Evolutionary conservation across 1,140 invertebrate species (phyloP).

Genomic region (Bombus waltoni): DNA sequence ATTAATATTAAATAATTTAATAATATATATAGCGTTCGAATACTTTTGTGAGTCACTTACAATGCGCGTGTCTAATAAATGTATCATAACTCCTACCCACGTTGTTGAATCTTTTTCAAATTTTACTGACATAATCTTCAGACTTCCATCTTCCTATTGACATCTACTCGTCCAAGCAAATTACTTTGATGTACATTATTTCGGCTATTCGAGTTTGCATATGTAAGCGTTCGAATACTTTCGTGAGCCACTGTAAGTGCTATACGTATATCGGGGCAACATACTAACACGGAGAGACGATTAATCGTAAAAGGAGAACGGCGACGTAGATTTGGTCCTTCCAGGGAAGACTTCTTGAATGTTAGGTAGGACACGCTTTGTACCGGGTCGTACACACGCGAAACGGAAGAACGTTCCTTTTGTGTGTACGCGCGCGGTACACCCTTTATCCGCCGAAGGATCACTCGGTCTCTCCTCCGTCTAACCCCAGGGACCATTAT

Average conservation of each 20-base stretch:
- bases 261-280: background rate
- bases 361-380: slow-evolving; percentile 54
- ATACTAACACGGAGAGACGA: background rate
- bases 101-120: no score
- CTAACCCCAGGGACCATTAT: slow-evolving; percentile 72
- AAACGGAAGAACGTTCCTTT: slow-evolving; percentile 51
- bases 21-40: no score
- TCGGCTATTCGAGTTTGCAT: no score
- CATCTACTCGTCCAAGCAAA: no score
- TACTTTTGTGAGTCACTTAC: no score
- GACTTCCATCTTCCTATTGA: no score
- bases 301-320: slow-evolving; percentile 59
- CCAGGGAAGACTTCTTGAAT: slow-evolving; percentile 47
- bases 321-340: slow-evolving; percentile 62
- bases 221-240: no score
- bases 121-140: no score
- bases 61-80: no score
- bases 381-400: slow-evolving; percentile 50
- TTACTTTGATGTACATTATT: no score
- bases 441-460: slow-evolving; percentile 74
- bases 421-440: slow-evolving; percentile 69
- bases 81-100: no score
- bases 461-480: slow-evolving; percentile 73
- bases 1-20: no score
- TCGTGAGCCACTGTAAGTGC: background rate